phyloP scores from a whole-genome alignment of 2,113 vertebrate genomes.

The Hemiprocne comata region DNA sequence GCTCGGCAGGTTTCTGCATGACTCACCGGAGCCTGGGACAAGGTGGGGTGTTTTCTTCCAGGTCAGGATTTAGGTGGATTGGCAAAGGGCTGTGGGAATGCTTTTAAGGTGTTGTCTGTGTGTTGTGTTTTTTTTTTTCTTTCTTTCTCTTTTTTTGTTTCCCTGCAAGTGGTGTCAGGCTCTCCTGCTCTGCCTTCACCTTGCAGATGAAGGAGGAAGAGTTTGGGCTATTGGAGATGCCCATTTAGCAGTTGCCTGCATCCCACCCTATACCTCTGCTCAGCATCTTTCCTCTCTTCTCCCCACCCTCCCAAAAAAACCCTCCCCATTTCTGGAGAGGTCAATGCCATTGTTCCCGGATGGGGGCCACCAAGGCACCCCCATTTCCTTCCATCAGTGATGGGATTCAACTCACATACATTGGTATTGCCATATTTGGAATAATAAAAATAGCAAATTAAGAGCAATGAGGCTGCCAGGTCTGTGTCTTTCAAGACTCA shows the following conservation, averaged over 20 bases:
- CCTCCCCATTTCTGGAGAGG: neutral
- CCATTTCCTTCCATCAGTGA: neutral
- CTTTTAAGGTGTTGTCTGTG: constrained; percentile 1
- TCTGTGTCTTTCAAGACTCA: constrained; percentile 3
- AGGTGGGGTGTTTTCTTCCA: constrained; percentile 36
- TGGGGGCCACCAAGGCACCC: rapidly evolving
- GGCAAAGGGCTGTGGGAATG: constrained; percentile 35
- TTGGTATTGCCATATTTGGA: neutral
- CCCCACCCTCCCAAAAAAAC: neutral
- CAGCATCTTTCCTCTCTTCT: neutral
- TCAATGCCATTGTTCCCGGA: neutral
- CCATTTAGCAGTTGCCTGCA: rapidly evolving
- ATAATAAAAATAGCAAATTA: neutral
- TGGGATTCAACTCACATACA: neutral
- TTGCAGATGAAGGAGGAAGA: rapidly evolving
- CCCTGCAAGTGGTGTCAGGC: neutral
- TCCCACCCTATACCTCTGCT: neutral
- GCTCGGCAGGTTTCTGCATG: neutral
- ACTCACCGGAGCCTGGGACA: neutral
- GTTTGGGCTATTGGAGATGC: neutral
- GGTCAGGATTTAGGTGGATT: constrained; percentile 38
- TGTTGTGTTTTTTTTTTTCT: neutral
- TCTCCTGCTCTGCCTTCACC: neutral
- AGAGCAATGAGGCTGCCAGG: neutral
- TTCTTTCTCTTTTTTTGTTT: neutral